These are phyloP conservation scores for Spodoptera littoralis DNA, from an alignment of 2,888 invertebrate genomes.

Conservation along the genomic window DNA sequence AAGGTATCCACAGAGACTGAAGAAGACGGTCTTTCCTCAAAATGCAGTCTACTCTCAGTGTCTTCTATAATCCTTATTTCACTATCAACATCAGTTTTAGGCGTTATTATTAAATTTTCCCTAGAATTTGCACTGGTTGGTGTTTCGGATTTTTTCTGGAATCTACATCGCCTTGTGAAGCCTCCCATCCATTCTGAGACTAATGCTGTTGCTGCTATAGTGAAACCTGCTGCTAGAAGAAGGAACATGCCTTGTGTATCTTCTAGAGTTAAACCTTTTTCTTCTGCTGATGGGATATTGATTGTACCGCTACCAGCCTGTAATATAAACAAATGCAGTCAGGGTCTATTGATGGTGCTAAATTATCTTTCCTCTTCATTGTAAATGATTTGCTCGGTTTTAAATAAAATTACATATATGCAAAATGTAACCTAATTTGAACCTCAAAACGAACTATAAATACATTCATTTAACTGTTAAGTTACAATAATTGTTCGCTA, in stretches of 20 bases:
- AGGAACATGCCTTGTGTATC: conserved; percentile 95
- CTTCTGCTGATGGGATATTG: conserved; percentile 87
- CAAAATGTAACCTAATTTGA: too few species aligned
- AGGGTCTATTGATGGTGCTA: too few species aligned
- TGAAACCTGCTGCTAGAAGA: conserved; percentile 91
- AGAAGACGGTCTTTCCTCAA: conserved; percentile 65
- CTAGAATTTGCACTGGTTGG: conserved; percentile 59
- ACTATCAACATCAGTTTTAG: conserved; percentile 49
- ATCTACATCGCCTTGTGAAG: conserved; percentile 89
- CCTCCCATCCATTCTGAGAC: conserved; percentile 92
- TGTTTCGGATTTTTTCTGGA: conserved; percentile 59
- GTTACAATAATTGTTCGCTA: too few species aligned
- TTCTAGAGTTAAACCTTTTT: conserved; percentile 92
- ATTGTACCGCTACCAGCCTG: conserved; percentile 83
- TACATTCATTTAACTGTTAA: too few species aligned
- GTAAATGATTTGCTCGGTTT: too few species aligned
- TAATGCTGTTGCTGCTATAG: conserved; percentile 90
- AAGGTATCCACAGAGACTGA: conserved; percentile 73
- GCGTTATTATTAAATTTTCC: conserved; percentile 65
- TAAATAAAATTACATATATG: too few species aligned
- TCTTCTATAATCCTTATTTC: conserved; percentile 56
- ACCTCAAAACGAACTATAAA: too few species aligned
- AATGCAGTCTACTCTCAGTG: conserved; percentile 62
- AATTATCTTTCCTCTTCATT: too few species aligned
- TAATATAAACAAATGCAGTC: conserved; percentile 12